Evolutionary conservation across 2,113 vertebrate species (phyloP).

Genomic region (Lepus europaeus): DNA sequence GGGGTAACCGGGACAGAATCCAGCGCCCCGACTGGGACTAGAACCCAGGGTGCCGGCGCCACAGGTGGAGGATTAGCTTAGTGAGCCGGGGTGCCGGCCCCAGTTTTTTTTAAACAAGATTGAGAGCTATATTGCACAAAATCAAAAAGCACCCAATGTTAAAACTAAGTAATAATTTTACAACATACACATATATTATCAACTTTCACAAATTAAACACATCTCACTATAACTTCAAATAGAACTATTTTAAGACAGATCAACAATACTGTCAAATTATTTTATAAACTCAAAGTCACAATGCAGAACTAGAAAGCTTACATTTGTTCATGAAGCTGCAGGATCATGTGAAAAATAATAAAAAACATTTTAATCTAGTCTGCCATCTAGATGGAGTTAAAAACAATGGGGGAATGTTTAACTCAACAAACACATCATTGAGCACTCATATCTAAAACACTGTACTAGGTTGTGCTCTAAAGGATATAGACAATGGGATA

Average conservation of each 20-base stretch:
- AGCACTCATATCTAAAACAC: not conserved
- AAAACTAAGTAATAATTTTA: conserved; percentile 25
- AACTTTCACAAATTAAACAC: not conserved
- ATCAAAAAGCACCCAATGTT: not conserved
- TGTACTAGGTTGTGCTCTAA: not conserved
- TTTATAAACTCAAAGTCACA: conserved; percentile 32
- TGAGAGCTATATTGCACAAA: not conserved
- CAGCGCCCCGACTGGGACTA: too few relatives aligned
- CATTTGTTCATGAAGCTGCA: conserved; percentile 19
- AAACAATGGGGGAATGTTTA: not conserved
- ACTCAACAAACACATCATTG: not conserved
- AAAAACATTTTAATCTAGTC: conserved; percentile 11
- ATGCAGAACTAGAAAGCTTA: conserved; percentile 30
- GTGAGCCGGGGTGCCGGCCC: too few relatives aligned
- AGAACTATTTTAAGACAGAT: conserved; percentile 11
- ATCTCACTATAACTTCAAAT: conserved; percentile 49
- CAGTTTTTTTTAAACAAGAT: too few relatives aligned
- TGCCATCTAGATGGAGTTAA: not conserved
- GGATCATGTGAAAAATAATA: not conserved
- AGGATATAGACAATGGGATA: not conserved
- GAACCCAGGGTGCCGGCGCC: too few relatives aligned
- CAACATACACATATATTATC: not conserved
- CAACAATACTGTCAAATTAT: conserved; percentile 6
- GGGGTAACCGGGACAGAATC: too few relatives aligned
- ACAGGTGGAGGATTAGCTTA: too few relatives aligned